A percentile compares a stretch with the other conserved stretches of the same genome.
Evolutionary conservation across 2,113 vertebrate genomes (phyloP).

Genomic region (Phainopepla nitens): DNA sequence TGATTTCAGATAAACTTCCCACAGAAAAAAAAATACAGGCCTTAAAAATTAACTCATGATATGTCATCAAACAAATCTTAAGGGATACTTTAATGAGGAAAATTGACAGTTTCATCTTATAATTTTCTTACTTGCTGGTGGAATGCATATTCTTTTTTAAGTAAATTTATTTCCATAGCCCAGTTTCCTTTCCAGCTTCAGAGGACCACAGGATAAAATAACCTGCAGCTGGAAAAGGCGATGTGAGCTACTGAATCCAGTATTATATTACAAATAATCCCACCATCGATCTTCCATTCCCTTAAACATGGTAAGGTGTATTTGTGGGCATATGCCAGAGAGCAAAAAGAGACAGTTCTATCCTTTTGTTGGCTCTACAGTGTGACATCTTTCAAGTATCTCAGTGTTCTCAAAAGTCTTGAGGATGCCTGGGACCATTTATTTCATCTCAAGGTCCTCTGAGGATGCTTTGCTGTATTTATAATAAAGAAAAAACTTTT

Average conservation of each 20-base stretch:
- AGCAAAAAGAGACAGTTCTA: not conserved
- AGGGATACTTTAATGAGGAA: not conserved
- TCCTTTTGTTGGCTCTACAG: not conserved
- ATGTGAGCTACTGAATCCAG: not conserved
- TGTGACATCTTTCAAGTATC: not conserved
- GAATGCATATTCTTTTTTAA: not conserved
- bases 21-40: not conserved
- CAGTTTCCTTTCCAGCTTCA: not conserved
- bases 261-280: not conserved
- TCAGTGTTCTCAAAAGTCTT: not conserved
- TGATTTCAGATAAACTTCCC: constrained; percentile 27
- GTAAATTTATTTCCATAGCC: not conserved
- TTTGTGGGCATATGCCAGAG: not conserved
- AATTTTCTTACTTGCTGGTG: not conserved
- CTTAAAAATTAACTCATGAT: not conserved
- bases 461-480: not conserved
- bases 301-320: not conserved
- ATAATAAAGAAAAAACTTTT: not conserved
- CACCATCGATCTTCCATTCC: not conserved
- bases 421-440: not conserved
- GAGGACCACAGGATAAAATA: not conserved
- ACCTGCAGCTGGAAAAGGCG: not conserved
- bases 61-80: not conserved
- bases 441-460: not conserved
- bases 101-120: not conserved